A percentile compares a stretch with the other conserved stretches of the same genome.
These are phyloP conservation scores for Corvus moneduloides DNA, from an alignment of 2,113 vertebrate genomes.

Conservation along the genomic window DNA sequence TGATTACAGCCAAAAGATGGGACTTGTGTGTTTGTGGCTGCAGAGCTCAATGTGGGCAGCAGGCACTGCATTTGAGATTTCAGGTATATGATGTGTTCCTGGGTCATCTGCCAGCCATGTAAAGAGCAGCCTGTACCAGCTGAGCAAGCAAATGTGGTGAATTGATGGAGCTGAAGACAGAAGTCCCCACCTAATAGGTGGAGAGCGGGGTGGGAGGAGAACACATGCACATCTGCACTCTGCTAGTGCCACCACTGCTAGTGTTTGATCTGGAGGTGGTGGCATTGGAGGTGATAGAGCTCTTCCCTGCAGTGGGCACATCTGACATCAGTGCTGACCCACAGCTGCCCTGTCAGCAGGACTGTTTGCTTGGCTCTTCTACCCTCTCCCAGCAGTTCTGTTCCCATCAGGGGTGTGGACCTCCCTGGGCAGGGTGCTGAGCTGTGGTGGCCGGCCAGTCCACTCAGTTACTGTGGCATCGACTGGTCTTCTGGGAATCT, in stretches of 20 bases:
- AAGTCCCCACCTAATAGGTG: background rate
- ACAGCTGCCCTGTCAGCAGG: background rate
- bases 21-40: background rate
- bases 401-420: background rate
- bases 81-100: background rate
- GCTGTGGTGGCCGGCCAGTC: background rate
- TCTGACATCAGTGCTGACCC: background rate
- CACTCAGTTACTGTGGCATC: background rate
- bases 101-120: background rate
- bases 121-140: background rate
- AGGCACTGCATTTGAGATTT: accelerated
- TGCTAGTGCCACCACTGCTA: background rate
- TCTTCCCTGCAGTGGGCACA: background rate
- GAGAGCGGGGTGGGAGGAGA: background rate
- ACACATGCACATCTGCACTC: background rate
- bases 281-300: background rate
- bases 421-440: background rate
- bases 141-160: background rate
- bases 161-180: background rate
- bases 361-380: background rate
- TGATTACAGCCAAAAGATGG: background rate
- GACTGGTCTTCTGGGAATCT: background rate
- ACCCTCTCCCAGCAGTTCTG: background rate
- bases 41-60: background rate
- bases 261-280: background rate